A percentile compares a stretch with the other conserved stretches of the same genome.
Conservation (phyloP, 2,113 vertebrate genomes). For the Tiliqua scincoides region DNA sequence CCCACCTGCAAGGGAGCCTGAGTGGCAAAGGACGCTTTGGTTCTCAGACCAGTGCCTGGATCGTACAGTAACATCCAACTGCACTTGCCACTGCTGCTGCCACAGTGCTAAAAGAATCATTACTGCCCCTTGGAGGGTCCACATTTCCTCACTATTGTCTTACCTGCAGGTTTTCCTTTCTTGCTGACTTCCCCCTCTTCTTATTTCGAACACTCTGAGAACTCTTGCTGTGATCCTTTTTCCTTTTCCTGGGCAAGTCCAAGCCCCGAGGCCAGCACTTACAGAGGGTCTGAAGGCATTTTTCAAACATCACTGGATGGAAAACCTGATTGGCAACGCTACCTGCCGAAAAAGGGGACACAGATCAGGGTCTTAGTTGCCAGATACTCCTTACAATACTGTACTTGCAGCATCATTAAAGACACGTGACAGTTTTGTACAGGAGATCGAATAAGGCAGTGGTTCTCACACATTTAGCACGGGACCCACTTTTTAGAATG, state of each 20-base stretch:
- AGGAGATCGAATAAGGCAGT: no score
- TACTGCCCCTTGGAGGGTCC: neutral
- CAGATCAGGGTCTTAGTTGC: conserved; percentile 11
- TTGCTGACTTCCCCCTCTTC: conserved; percentile 78
- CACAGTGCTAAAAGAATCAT: neutral
- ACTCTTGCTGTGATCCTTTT: conserved; percentile 75
- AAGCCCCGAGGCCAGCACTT: conserved; percentile 85
- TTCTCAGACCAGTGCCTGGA: neutral
- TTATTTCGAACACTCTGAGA: conserved; percentile 71
- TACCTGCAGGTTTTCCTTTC: conserved; percentile 75
- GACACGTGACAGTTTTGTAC: no score
- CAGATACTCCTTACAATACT: neutral
- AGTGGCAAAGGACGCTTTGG: neutral
- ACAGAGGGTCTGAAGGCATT: conserved; percentile 81
- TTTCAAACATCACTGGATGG: conserved; percentile 91
- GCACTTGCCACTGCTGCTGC: no score
- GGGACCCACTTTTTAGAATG: no score
- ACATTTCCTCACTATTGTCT: conserved; percentile 21
- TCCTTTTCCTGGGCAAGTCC: conserved; percentile 83
- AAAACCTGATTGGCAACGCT: conserved; percentile 88
- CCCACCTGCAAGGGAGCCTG: no score
- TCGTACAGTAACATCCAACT: neutral
- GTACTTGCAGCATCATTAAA: neutral
- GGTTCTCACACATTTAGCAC: no score
- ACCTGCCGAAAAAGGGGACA: conserved; percentile 73